A percentile compares a stretch with the other conserved stretches of the same genome.
Conservation (phyloP, 2,113 vertebrate species). For the Dasyurus viverrinus region DNA sequence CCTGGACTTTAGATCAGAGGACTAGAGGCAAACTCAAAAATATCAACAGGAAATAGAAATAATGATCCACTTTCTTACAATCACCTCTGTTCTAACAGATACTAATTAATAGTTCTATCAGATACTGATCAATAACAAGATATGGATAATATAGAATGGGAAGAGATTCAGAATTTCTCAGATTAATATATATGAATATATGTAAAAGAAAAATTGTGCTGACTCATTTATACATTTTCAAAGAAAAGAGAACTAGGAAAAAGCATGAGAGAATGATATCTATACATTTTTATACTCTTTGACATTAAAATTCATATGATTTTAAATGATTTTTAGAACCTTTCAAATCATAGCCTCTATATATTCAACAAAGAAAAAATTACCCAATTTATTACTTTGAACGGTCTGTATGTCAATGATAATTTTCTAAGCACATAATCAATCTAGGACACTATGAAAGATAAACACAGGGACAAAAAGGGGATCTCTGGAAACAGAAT, state of each 20-base stretch:
- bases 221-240: constrained; percentile 29
- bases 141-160: neutral
- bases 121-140: neutral
- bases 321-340: neutral
- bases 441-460: neutral
- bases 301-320: constrained; percentile 32
- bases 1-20: neutral
- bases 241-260: constrained; percentile 14
- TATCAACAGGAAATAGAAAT: neutral
- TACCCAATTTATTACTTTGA: neutral
- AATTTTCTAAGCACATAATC: neutral
- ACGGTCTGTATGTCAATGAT: neutral
- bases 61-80: too few species aligned
- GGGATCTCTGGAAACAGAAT: constrained; percentile 26
- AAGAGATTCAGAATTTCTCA: neutral
- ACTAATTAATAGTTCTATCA: neutral
- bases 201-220: constrained; percentile 22
- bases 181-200: constrained; percentile 36
- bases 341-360: constrained; percentile 12
- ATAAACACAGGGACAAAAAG: neutral
- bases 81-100: neutral
- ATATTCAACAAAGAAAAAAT: neutral
- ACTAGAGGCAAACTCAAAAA: neutral
- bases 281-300: constrained; percentile 19
- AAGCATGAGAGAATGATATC: constrained; percentile 17